phyloP scores from a whole-genome alignment of 2,797 vertebrate genomes.

The Lagocephalus sceleratus region DNA sequence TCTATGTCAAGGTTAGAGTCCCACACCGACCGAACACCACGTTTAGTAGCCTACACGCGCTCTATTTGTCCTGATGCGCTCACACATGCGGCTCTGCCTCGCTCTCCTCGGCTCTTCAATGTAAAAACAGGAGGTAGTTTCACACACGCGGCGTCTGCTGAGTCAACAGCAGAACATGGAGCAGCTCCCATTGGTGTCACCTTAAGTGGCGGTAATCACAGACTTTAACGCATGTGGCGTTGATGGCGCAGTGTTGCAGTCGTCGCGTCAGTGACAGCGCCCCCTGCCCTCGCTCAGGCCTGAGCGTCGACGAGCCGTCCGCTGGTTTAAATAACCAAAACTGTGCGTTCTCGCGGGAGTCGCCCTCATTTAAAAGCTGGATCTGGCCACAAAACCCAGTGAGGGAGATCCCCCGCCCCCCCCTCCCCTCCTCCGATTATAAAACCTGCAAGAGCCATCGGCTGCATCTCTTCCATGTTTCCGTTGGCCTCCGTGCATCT shows the following conservation, averaged over 20 bases:
- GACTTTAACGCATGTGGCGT: neutral
- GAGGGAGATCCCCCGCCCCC: slow-evolving; percentile 17
- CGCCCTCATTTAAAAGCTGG: slow-evolving; percentile 7
- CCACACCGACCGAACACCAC: neutral
- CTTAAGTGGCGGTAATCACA: neutral
- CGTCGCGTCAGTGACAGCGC: too few relatives aligned
- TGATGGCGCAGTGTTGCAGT: too few relatives aligned
- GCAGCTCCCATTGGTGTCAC: neutral
- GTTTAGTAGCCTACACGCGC: too few relatives aligned
- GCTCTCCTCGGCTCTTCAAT: too few relatives aligned
- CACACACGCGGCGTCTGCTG: too few relatives aligned
- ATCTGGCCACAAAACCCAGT: slow-evolving; percentile 20
- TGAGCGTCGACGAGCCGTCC: slow-evolving; percentile 5
- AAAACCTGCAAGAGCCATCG: slow-evolving; percentile 21
- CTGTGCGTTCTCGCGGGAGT: neutral
- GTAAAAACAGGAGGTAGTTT: too few relatives aligned
- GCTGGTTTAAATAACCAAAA: slow-evolving; percentile 1
- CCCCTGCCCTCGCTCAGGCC: neutral
- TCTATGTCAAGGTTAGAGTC: slow-evolving; percentile 88
- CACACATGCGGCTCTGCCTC: too few relatives aligned
- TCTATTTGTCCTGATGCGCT: too few relatives aligned
- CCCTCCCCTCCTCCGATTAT: neutral
- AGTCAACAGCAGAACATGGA: neutral
- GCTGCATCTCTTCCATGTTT: slow-evolving; percentile 28
- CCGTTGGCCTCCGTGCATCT: slow-evolving; percentile 45